These are phyloP conservation scores for Drosophila pseudoobscura DNA, from an alignment of 1,140 invertebrate genomes.

Conservation along the genomic window DNA sequence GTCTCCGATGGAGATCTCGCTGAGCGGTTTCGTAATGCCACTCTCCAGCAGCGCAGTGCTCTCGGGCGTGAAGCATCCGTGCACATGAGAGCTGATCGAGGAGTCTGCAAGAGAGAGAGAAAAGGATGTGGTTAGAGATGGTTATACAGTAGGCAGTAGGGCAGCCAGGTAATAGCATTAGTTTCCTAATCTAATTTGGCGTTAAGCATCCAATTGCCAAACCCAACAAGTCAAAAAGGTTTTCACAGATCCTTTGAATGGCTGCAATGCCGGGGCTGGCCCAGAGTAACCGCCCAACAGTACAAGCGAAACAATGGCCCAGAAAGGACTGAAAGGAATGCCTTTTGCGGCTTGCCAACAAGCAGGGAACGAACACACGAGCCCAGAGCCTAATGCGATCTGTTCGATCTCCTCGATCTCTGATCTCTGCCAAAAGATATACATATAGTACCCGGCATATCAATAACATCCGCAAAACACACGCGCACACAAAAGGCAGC, in stretches of 20 bases:
- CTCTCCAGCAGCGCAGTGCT: conserved; percentile 86
- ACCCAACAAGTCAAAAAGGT: conserved; percentile 80
- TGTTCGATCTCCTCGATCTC: conserved; percentile 38
- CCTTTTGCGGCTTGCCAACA: conserved; percentile 76
- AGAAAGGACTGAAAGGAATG: conserved; percentile 39
- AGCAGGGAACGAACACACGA: conserved; percentile 30
- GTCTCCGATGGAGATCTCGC: conserved; percentile 90
- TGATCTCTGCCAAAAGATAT: conserved; percentile 59
- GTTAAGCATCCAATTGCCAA: conserved; percentile 75
- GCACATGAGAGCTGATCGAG: conserved; percentile 90
- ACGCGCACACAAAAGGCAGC: conserved; percentile 1
- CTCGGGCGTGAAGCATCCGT: conserved; percentile 91
- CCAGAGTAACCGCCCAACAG: conserved; percentile 17
- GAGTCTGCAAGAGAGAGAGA: conserved; percentile 90
- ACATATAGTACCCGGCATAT: conserved; percentile 43
- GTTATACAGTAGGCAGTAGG: conserved; percentile 5
- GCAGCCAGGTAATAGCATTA: conserved; percentile 72
- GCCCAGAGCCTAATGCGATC: conserved; percentile 49
- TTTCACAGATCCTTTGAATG: conserved; percentile 63
- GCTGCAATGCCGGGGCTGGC: conserved; percentile 10
- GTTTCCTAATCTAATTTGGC: conserved; percentile 82
- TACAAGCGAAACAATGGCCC: conserved; percentile 57
- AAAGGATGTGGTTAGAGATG: conserved; percentile 4
- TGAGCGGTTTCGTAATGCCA: conserved; percentile 86
- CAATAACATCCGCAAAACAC: conserved; percentile 57